A percentile compares a stretch with the other conserved stretches of the same genome.
These are phyloP conservation scores for Pyrgus malvae DNA, from an alignment of 2,888 invertebrate species.

Conservation along the genomic window DNA sequence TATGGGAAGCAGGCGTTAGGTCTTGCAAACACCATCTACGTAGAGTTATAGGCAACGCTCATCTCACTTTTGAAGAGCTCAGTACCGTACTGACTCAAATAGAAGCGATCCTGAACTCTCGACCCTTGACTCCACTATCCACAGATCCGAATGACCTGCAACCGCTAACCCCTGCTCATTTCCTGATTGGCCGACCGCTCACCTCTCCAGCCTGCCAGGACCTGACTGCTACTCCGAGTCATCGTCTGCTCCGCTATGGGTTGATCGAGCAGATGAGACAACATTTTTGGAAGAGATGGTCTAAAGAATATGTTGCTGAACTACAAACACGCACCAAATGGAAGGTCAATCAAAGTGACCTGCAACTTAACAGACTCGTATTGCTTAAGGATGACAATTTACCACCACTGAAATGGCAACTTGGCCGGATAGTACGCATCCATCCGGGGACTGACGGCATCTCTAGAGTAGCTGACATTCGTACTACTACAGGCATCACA, in stretches of 20 bases:
- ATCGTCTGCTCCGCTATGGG: neutral
- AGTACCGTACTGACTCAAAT: conserved; percentile 24
- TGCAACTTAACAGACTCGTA: neutral
- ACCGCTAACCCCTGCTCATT: neutral
- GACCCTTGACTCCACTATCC: neutral
- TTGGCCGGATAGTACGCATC: neutral
- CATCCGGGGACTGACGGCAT: neutral
- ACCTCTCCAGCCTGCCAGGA: neutral
- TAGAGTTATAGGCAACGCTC: neutral
- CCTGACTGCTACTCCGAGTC: neutral
- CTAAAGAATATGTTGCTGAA: neutral
- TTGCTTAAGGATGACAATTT: neutral
- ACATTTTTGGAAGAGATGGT: neutral
- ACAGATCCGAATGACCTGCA: neutral
- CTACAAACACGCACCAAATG: neutral
- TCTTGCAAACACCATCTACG: neutral
- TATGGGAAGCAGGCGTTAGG: conserved; percentile 10
- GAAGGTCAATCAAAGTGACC: neutral
- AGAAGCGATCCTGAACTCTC: conserved; percentile 31
- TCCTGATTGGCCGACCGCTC: neutral
- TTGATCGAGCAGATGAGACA: neutral
- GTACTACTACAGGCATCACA: neutral
- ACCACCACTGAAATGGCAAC: neutral
- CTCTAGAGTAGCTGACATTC: neutral
- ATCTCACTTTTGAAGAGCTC: conserved; percentile 18